Conservation (phyloP, 2,888 invertebrate genomes). For the Dasysyrphus tricinctus region DNA sequence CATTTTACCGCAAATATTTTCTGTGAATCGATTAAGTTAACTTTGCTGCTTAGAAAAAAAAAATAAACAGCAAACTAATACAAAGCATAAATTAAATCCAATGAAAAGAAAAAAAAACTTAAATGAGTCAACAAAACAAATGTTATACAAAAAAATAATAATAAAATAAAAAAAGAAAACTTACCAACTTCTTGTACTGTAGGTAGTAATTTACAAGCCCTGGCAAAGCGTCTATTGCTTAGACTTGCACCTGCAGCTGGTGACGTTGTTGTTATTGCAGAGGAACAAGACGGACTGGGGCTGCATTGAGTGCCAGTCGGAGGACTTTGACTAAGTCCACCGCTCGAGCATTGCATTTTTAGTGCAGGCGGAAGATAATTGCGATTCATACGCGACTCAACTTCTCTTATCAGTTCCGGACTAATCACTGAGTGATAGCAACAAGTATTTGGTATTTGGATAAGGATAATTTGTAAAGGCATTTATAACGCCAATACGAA, state of each 20-base stretch:
- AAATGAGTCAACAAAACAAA: slow-evolving; percentile 40
- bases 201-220: slow-evolving; percentile 84
- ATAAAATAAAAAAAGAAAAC: slow-evolving; percentile 78
- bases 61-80: not conserved
- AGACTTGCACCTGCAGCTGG: slow-evolving; percentile 76
- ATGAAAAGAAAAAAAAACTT: slow-evolving; percentile 16
- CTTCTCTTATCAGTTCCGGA: slow-evolving; percentile 94
- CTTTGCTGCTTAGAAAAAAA: not conserved
- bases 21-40: not conserved
- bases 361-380: slow-evolving; percentile 90
- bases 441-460: slow-evolving; percentile 32
- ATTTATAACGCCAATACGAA: slow-evolving; percentile 3
- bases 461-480: slow-evolving; percentile 18
- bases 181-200: slow-evolving; percentile 92
- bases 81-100: not conserved
- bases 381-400: slow-evolving; percentile 93
- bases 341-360: slow-evolving; percentile 83
- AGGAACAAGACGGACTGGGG: slow-evolving; percentile 67
- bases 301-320: slow-evolving; percentile 76
- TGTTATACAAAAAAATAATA: slow-evolving; percentile 52
- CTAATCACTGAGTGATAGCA: slow-evolving; percentile 88
- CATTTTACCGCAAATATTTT: not conserved
- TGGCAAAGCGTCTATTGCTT: slow-evolving; percentile 80
- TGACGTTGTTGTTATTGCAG: slow-evolving; percentile 74
- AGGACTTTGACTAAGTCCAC: slow-evolving; percentile 81